Conservation (phyloP, 2,113 vertebrate genomes). For the Tupaia chinensis region DNA sequence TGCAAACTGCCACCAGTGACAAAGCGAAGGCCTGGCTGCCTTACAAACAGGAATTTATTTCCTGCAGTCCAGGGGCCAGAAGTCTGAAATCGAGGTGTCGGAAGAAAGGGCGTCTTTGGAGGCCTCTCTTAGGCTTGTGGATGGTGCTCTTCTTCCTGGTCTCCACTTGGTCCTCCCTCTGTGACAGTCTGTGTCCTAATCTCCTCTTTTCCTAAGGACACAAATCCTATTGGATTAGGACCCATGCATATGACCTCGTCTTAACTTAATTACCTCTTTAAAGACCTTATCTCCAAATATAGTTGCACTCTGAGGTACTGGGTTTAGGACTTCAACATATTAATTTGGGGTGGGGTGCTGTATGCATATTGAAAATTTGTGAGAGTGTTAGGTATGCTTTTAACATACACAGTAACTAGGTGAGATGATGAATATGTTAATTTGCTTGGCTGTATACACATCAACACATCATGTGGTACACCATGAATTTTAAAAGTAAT, state of each 20-base stretch:
- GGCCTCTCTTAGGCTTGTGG: background rate
- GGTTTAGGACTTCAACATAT: background rate
- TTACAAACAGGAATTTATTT: background rate
- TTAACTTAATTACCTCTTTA: background rate
- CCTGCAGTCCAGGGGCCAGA: background rate
- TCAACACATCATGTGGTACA: background rate
- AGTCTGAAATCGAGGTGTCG: too few relatives aligned
- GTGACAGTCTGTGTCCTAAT: background rate
- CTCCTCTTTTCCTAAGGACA: background rate
- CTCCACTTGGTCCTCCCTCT: background rate
- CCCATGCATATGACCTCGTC: background rate
- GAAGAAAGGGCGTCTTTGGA: background rate
- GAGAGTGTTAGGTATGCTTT: background rate
- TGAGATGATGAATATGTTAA: background rate
- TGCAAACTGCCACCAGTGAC: background rate
- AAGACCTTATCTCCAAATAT: background rate
- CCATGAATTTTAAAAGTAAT: background rate
- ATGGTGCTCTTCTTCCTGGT: accelerated
- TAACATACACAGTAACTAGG: background rate
- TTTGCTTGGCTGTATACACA: background rate
- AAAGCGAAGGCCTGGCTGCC: too few relatives aligned
- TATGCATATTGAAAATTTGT: background rate
- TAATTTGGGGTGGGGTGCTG: background rate
- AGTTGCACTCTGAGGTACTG: background rate
- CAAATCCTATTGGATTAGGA: background rate